These are phyloP conservation scores for Coelinius sp. DNA, from an alignment of 2,888 invertebrate genomes.

Conservation along the genomic window DNA sequence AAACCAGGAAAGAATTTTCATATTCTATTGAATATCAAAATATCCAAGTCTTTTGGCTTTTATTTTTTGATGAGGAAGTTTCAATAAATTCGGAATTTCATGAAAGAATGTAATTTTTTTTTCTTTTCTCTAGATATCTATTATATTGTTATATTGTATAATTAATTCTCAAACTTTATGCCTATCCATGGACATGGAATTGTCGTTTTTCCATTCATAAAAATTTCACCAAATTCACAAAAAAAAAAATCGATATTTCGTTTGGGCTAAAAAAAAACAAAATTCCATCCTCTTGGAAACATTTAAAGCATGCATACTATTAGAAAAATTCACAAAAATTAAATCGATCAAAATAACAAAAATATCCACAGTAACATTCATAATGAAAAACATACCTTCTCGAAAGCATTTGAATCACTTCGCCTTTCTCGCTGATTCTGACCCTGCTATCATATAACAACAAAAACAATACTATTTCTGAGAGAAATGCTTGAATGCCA, in stretches of 20 bases:
- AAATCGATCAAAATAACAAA: slow-evolving; percentile 4
- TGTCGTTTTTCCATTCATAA: background rate
- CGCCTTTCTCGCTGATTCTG: slow-evolving; percentile 65
- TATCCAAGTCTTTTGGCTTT: no score
- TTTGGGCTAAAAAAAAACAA: slow-evolving; percentile 12
- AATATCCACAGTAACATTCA: slow-evolving; percentile 18
- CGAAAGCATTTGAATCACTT: slow-evolving; percentile 64
- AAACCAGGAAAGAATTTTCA: background rate
- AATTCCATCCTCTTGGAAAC: background rate
- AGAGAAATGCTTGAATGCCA: slow-evolving; percentile 58
- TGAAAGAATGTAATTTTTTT: background rate
- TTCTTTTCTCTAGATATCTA: background rate
- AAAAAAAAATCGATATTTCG: slow-evolving; percentile 16
- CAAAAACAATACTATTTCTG: slow-evolving; percentile 69
- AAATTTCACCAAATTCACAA: background rate
- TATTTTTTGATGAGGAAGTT: background rate
- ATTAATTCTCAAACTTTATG: background rate
- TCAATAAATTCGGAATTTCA: background rate
- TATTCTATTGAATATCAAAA: no score
- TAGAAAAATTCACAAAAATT: background rate
- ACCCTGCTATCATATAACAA: slow-evolving; percentile 70
- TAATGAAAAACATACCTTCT: slow-evolving; percentile 63
- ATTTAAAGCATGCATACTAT: background rate
- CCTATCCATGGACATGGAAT: background rate
- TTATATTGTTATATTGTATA: background rate